phyloP scores from a whole-genome alignment of 2,797 vertebrate genomes.

The Pangasius sanitwongsei region DNA sequence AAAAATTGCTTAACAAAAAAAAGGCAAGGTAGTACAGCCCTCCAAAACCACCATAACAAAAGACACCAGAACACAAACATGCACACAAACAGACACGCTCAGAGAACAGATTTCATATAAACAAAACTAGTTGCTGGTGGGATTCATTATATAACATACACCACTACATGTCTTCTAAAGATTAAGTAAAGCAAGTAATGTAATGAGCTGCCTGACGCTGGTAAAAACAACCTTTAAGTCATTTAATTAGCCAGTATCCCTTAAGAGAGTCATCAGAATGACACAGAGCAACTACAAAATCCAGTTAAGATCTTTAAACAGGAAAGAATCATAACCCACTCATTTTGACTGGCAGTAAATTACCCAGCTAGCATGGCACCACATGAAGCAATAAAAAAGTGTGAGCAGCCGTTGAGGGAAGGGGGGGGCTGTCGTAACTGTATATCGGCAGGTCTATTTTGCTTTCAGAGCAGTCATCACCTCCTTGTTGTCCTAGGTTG shows the following conservation, averaged over 20 bases:
- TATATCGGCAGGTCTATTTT: slow-evolving; percentile 72
- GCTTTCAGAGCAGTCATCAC: slow-evolving; percentile 75
- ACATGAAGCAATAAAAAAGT: slow-evolving; percentile 36
- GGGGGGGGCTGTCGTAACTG: slow-evolving; percentile 44
- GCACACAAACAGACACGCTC: not conserved
- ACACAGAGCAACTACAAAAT: slow-evolving; percentile 6
- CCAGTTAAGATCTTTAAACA: slow-evolving; percentile 16
- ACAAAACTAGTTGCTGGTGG: not conserved
- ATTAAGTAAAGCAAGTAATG: not conserved
- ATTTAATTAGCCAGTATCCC: not conserved
- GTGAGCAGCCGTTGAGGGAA: slow-evolving; percentile 21
- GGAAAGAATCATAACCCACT: slow-evolving; percentile 19
- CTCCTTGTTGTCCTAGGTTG: slow-evolving; percentile 73
- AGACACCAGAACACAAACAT: not conserved
- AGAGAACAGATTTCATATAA: not conserved
- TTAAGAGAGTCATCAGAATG: not conserved
- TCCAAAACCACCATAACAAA: slow-evolving; percentile 4
- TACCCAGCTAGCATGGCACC: slow-evolving; percentile 32
- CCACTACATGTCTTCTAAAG: not conserved
- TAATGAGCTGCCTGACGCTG: not conserved
- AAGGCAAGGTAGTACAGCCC: not conserved
- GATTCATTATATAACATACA: not conserved
- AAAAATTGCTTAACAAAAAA: slow-evolving; percentile 27
- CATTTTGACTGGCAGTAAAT: slow-evolving; percentile 26
- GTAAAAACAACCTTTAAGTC: not conserved